Percentiles rank a stretch among this genome's conserved stretches.
Conservation (phyloP, 30 jellyfish, hydroid and myxozoan species). For the Chrysaora quinquecirrha region DNA sequence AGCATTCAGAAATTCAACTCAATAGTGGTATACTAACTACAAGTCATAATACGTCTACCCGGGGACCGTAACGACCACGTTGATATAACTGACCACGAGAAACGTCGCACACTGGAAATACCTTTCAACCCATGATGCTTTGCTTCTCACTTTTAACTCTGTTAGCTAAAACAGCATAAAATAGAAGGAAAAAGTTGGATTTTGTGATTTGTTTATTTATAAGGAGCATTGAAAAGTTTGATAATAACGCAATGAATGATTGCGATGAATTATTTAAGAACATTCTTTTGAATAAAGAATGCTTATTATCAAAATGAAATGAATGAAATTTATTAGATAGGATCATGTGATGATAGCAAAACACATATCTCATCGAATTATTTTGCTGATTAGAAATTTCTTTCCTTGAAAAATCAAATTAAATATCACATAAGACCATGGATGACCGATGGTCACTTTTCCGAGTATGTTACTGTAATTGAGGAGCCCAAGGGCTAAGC, state of each 20-base stretch:
- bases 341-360: not conserved
- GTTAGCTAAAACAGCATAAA: not conserved
- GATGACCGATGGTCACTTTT: too few species aligned
- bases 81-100: too few species aligned
- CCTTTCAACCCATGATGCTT: not conserved
- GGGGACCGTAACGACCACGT: too few species aligned
- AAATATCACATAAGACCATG: too few species aligned
- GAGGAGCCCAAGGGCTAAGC: too few species aligned
- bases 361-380: not conserved
- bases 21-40: too few species aligned
- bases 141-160: not conserved
- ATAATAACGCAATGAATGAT: not conserved
- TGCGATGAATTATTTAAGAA: not conserved
- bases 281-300: not conserved
- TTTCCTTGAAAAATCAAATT: too few species aligned
- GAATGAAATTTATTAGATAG: not conserved
- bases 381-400: not conserved
- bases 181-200: not conserved
- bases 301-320: not conserved
- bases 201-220: not conserved
- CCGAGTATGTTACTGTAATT: too few species aligned
- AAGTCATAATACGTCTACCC: too few species aligned
- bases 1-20: too few species aligned
- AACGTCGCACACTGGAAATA: too few species aligned
- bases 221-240: not conserved